Conservation (phyloP, 2,888 invertebrate species). For the Stenichneumon culpator region DNA sequence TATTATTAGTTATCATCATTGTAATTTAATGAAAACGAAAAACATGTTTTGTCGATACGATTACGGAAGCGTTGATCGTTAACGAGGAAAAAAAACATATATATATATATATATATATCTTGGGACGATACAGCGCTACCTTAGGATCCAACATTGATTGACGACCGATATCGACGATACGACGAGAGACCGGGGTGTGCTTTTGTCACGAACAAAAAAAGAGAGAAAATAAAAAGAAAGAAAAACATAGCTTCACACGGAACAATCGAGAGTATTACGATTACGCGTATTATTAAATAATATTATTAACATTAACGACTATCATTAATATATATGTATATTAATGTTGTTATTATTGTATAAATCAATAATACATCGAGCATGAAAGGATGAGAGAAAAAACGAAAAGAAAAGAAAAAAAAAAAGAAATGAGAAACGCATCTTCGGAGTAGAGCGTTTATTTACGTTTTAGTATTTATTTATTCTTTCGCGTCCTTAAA, state of each 20-base stretch:
- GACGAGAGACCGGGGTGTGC: constrained; percentile 4
- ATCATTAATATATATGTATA: constrained; percentile 49
- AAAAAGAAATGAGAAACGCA: constrained; percentile 36
- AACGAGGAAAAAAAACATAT: neutral
- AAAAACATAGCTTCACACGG: constrained; percentile 58
- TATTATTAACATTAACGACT: constrained; percentile 68
- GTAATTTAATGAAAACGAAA: constrained; percentile 19
- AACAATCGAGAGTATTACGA: constrained; percentile 68
- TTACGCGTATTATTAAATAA: constrained; percentile 70
- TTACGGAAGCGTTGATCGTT: constrained; percentile 16
- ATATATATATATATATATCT: neutral
- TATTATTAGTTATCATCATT: constrained; percentile 56
- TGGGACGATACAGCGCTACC: constrained; percentile 25
- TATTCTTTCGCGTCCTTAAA: constrained; percentile 77
- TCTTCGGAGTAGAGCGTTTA: constrained; percentile 56
- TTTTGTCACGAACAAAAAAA: constrained; percentile 19
- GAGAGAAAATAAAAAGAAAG: constrained; percentile 2
- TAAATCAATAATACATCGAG: constrained; percentile 39
- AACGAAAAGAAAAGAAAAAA: neutral
- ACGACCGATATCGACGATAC: constrained; percentile 39
- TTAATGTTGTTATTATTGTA: constrained; percentile 58
- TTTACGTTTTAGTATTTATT: constrained; percentile 79
- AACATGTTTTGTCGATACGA: constrained; percentile 33
- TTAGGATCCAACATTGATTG: constrained; percentile 45
- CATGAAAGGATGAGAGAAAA: constrained; percentile 22